phyloP scores from a whole-genome alignment of 2,888 invertebrate genomes.

The Euplagia quadripunctaria region DNA sequence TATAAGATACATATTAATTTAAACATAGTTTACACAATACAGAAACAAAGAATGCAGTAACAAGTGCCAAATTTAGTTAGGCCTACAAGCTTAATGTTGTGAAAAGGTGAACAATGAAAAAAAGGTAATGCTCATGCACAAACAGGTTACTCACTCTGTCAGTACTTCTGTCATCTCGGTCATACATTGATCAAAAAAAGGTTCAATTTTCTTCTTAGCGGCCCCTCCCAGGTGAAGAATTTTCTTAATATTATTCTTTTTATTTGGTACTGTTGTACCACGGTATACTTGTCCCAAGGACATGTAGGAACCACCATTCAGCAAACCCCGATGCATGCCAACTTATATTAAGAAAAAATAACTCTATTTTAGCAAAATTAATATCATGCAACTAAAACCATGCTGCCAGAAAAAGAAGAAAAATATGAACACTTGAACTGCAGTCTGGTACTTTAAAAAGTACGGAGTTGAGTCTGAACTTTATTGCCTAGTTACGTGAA shows the following conservation, averaged over 20 bases:
- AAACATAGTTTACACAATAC: background rate
- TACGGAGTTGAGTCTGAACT: constrained; percentile 51
- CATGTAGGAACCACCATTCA: constrained; percentile 88
- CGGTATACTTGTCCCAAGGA: constrained; percentile 89
- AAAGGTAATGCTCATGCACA: constrained; percentile 33
- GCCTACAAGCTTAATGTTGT: background rate
- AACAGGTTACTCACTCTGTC: constrained; percentile 58
- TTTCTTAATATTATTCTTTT: constrained; percentile 87
- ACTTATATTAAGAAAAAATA: constrained; percentile 69
- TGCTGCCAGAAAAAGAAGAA: constrained; percentile 19
- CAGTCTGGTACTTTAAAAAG: constrained; percentile 35
- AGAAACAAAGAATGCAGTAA: background rate
- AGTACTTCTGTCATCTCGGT: constrained; percentile 52
- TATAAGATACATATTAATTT: background rate
- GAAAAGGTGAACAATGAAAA: background rate
- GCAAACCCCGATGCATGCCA: constrained; percentile 89
- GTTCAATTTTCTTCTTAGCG: constrained; percentile 68
- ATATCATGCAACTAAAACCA: constrained; percentile 28
- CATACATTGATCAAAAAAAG: constrained; percentile 55
- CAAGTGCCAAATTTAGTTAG: background rate
- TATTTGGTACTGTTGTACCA: constrained; percentile 87
- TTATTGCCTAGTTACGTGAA: constrained; percentile 54
- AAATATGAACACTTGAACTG: constrained; percentile 19
- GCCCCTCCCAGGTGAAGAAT: constrained; percentile 84
- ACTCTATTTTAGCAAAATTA: constrained; percentile 58